phyloP scores from a whole-genome alignment of 1,140 invertebrate species.

The Drosophila busckii region DNA sequence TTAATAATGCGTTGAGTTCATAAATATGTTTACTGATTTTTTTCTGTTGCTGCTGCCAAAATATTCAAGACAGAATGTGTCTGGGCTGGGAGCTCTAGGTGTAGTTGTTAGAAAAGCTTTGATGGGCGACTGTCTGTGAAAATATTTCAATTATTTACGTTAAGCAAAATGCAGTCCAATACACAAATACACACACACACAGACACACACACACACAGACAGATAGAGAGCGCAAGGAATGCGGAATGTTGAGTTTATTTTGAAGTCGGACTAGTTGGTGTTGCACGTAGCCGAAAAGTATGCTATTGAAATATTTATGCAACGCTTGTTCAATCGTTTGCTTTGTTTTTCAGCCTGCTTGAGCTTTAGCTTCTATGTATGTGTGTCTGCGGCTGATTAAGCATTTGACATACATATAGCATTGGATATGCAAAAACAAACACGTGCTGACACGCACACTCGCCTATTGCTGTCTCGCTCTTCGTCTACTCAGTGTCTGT shows the following conservation, averaged over 20 bases:
- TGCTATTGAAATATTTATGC: conserved; percentile 76
- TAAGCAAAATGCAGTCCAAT: conserved; percentile 57
- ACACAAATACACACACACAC: conserved; percentile 16
- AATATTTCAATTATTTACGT: conserved; percentile 58
- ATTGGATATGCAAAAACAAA: conserved; percentile 70
- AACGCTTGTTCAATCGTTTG: conserved; percentile 43
- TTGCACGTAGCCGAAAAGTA: conserved; percentile 67
- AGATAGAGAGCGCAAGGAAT: neutral
- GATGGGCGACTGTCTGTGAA: conserved; percentile 14
- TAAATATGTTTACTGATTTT: too few relatives aligned
- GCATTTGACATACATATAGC: conserved; percentile 70
- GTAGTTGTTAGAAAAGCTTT: neutral
- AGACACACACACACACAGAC: conserved; percentile 6
- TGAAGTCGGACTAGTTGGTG: conserved; percentile 3
- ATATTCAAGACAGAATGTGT: too few relatives aligned
- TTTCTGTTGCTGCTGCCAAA: too few relatives aligned
- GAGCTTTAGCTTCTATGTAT: conserved; percentile 6
- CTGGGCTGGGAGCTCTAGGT: too few relatives aligned
- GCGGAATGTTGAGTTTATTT: neutral
- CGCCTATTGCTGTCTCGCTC: neutral
- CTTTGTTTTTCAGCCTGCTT: conserved; percentile 44
- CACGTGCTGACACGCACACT: conserved; percentile 59
- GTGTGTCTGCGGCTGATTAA: conserved; percentile 61
- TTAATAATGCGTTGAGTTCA: too few relatives aligned
- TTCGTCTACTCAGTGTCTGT: conserved; percentile 24